Conservation (phyloP, 2,888 invertebrate species). For the Dendrolimus houi region DNA sequence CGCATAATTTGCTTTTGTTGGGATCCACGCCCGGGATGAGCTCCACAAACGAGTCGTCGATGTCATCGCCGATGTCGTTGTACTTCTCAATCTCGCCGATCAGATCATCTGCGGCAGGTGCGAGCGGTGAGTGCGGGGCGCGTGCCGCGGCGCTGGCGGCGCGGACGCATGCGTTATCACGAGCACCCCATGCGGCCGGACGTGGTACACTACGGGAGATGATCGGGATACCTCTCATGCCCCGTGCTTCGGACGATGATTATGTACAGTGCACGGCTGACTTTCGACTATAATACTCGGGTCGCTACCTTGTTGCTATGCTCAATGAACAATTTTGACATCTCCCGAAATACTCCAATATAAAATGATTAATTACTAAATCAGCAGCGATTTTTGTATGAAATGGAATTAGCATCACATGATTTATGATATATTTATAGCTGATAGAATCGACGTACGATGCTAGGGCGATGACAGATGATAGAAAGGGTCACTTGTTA, state of each 20-base stretch:
- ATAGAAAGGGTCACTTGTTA: conserved; percentile 50
- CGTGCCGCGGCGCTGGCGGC: conserved; percentile 12
- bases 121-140: conserved; percentile 29
- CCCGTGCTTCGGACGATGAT: conserved; percentile 43
- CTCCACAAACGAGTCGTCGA: conserved; percentile 95
- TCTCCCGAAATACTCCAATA: not conserved
- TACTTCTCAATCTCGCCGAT: conserved; percentile 92
- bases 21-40: conserved; percentile 78
- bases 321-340: not conserved
- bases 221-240: conserved; percentile 37
- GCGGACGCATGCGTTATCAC: conserved; percentile 36
- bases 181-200: conserved; percentile 26
- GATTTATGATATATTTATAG: conserved; percentile 41
- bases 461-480: conserved; percentile 29
- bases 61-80: conserved; percentile 94
- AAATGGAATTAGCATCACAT: conserved; percentile 13
- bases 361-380: not conserved
- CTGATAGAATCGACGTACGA: conserved; percentile 63
- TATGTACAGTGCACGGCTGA: conserved; percentile 30
- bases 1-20: conserved; percentile 44
- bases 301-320: not conserved
- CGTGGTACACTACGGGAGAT: conserved; percentile 31
- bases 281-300: not conserved
- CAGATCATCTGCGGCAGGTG: conserved; percentile 84
- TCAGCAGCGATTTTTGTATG: not conserved